These are phyloP conservation scores for Myiozetetes cayanensis DNA, from an alignment of 2,113 vertebrate species.

Conservation along the genomic window DNA sequence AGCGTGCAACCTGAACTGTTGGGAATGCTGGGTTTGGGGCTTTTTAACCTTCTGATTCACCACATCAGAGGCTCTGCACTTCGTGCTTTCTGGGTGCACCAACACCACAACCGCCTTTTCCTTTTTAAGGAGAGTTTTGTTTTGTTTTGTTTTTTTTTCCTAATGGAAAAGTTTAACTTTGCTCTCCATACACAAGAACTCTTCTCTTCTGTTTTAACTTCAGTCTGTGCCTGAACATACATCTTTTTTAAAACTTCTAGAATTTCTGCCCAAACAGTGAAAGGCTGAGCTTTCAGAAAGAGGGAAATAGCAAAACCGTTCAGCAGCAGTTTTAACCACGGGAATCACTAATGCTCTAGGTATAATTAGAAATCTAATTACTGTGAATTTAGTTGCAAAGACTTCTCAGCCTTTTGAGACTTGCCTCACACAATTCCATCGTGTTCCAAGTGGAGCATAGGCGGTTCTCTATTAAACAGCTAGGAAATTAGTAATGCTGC, in stretches of 20 bases:
- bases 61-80: background rate
- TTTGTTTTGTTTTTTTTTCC: background rate
- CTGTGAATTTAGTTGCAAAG: constrained; percentile 36
- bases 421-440: constrained; percentile 9
- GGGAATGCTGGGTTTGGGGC: background rate
- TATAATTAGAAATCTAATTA: constrained; percentile 66
- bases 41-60: background rate
- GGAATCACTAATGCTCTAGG: background rate
- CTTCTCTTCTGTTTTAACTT: background rate
- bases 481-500: constrained; percentile 10
- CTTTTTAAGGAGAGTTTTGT: background rate
- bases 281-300: background rate
- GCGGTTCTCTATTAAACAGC: background rate
- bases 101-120: background rate
- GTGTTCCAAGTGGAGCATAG: background rate
- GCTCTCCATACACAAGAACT: background rate
- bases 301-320: background rate
- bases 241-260: background rate
- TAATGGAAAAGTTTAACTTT: background rate
- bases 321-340: background rate
- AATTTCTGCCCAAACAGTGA: background rate
- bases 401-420: constrained; percentile 39
- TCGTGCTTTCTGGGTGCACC: background rate
- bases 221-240: too few species aligned
- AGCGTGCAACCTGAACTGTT: background rate